Evolutionary conservation across 2,888 invertebrate species (phyloP).

Genomic region (Margaritifera margaritifera): DNA sequence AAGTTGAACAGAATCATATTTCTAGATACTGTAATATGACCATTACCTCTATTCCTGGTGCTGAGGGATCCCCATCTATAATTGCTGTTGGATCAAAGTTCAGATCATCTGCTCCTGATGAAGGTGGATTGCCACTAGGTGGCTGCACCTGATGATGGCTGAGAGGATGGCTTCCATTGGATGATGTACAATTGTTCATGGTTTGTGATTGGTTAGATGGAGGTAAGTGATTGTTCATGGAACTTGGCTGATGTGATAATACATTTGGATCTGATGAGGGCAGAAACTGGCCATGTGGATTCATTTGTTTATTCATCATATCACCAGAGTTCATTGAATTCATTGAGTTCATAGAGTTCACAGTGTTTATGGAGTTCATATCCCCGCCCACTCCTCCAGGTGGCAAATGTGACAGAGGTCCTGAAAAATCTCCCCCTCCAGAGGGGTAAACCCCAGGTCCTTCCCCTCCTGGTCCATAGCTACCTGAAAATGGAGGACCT

Average conservation of each 20-base stretch:
- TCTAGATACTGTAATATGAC: too few relatives aligned
- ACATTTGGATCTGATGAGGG: constrained; percentile 33
- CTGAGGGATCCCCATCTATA: constrained; percentile 90
- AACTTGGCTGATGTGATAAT: constrained; percentile 44
- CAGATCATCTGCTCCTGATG: constrained; percentile 49
- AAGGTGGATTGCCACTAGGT: constrained; percentile 30
- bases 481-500: constrained; percentile 51
- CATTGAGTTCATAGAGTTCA: constrained; percentile 27
- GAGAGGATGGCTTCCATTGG: constrained; percentile 53
- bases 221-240: constrained; percentile 44
- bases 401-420: constrained; percentile 46
- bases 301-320: constrained; percentile 42
- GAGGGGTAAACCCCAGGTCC: constrained; percentile 35
- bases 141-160: constrained; percentile 47
- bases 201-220: constrained; percentile 56
- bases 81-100: constrained; percentile 91
- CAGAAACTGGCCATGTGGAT: constrained; percentile 25
- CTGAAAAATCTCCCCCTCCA: constrained; percentile 40
- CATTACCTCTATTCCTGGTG: constrained; percentile 92
- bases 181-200: constrained; percentile 35
- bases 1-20: too few relatives aligned
- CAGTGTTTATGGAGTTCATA: constrained; percentile 29
- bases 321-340: constrained; percentile 28
- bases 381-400: constrained; percentile 25
- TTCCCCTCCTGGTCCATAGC: constrained; percentile 29